Conservation (phyloP, 2,888 invertebrate species). For the Petrolisthes manimaculis region DNA sequence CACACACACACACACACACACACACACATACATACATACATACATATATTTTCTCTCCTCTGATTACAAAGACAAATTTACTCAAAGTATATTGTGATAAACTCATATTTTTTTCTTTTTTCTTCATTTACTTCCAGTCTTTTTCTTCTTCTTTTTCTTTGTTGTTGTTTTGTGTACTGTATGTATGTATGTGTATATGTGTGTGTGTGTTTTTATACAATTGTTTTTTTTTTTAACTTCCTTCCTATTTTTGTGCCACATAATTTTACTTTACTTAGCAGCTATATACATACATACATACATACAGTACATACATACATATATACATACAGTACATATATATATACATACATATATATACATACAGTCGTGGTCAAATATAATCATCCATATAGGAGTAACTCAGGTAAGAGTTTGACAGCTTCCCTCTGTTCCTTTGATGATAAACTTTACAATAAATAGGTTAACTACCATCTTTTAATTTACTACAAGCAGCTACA, state of each 20-base stretch:
- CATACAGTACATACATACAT: too few species aligned
- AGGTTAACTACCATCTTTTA: too few species aligned
- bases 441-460: too few species aligned
- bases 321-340: too few species aligned
- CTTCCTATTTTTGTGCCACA: neutral
- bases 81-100: neutral
- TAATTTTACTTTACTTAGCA: too few species aligned
- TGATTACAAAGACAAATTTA: neutral
- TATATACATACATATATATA: too few species aligned
- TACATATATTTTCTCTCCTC: neutral
- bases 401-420: too few species aligned
- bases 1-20: constrained; percentile 26
- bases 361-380: too few species aligned
- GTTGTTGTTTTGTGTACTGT: neutral
- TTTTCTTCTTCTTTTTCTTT: neutral
- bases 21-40: constrained; percentile 29
- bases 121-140: neutral
- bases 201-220: neutral
- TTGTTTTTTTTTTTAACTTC: neutral
- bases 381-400: too few species aligned
- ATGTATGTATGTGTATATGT: neutral
- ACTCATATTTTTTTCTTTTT: neutral
- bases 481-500: too few species aligned
- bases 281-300: too few species aligned
- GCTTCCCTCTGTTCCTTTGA: too few species aligned